Evolutionary conservation across 2,888 invertebrate genomes (phyloP).

Genomic region (Microplitis deprimator): DNA sequence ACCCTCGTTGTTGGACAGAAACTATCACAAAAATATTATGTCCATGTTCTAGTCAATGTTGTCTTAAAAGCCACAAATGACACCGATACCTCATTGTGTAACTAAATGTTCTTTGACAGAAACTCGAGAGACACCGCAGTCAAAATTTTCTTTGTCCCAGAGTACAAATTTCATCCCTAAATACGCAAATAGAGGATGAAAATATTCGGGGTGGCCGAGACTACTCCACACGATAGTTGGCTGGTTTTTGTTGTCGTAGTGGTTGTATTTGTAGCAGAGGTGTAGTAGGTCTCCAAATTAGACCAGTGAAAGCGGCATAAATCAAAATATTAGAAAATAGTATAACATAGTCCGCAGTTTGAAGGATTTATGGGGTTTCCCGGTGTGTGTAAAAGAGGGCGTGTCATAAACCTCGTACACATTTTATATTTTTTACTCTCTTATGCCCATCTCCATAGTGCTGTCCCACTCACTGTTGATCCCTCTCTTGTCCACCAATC

Average conservation of each 20-base stretch:
- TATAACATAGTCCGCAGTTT: slow-evolving; percentile 55
- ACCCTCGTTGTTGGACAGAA: too few species aligned
- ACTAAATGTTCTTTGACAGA: not conserved
- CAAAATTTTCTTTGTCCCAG: not conserved
- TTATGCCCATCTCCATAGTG: slow-evolving; percentile 46
- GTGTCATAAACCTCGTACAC: slow-evolving; percentile 43
- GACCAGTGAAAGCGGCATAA: slow-evolving; percentile 69
- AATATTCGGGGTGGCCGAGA: slow-evolving; percentile 40
- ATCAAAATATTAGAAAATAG: slow-evolving; percentile 70
- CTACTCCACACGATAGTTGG: slow-evolving; percentile 4
- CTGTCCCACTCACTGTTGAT: slow-evolving; percentile 45
- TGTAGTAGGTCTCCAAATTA: slow-evolving; percentile 60
- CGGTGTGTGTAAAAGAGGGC: slow-evolving; percentile 57
- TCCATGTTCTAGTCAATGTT: not conserved
- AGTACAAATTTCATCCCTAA: slow-evolving; percentile 66
- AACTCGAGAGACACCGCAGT: not conserved
- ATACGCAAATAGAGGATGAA: slow-evolving; percentile 69
- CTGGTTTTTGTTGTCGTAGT: not conserved
- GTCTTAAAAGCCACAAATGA: not conserved
- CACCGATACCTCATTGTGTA: slow-evolving; percentile 4
- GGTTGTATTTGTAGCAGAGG: not conserved
- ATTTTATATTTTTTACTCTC: not conserved
- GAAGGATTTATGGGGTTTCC: slow-evolving; percentile 69
- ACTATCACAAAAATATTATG: not conserved
- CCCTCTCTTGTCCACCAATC: slow-evolving; percentile 45